Evolutionary conservation across 1,140 invertebrate genomes (phyloP).

Genomic region (Diachasmimorpha longicaudata): DNA sequence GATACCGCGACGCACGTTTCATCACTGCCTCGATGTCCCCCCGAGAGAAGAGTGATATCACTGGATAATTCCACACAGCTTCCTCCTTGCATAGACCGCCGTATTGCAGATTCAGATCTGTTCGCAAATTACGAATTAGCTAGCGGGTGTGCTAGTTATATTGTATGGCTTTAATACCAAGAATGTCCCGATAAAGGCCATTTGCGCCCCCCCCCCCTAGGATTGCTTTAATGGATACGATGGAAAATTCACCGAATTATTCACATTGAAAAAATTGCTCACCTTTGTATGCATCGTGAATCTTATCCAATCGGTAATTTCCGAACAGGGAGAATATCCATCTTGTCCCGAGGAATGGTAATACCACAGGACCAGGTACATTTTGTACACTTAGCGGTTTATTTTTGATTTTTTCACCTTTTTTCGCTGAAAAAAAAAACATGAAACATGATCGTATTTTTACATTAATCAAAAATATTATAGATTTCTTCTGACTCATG

Average conservation of each 20-base stretch:
- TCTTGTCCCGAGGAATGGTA: slow-evolving; percentile 80
- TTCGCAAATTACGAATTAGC: slow-evolving; percentile 56
- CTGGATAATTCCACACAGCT: slow-evolving; percentile 73
- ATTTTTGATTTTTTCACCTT: slow-evolving; percentile 31
- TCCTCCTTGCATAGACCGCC: slow-evolving; percentile 81
- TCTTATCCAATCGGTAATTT: slow-evolving; percentile 73
- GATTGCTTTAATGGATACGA: no score
- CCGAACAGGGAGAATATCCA: slow-evolving; percentile 78
- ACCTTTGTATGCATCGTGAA: slow-evolving; percentile 83
- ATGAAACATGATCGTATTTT: background rate
- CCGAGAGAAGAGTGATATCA: slow-evolving; percentile 79
- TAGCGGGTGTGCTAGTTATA: slow-evolving; percentile 22
- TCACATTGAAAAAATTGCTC: slow-evolving; percentile 40
- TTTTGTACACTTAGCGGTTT: slow-evolving; percentile 40
- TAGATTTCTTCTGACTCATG: no score
- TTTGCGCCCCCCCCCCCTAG: background rate
- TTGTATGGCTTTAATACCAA: background rate
- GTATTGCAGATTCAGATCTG: slow-evolving; percentile 66
- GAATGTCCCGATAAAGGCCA: background rate
- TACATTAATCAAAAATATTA: background rate
- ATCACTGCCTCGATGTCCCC: slow-evolving; percentile 80
- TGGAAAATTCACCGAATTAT: background rate
- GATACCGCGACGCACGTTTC: slow-evolving; percentile 73
- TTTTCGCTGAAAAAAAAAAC: slow-evolving; percentile 17
- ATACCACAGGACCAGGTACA: slow-evolving; percentile 75